Base-by-base conservation (phyloP, 2,113 vertebrate species). In the Nestor notabilis region DNA sequence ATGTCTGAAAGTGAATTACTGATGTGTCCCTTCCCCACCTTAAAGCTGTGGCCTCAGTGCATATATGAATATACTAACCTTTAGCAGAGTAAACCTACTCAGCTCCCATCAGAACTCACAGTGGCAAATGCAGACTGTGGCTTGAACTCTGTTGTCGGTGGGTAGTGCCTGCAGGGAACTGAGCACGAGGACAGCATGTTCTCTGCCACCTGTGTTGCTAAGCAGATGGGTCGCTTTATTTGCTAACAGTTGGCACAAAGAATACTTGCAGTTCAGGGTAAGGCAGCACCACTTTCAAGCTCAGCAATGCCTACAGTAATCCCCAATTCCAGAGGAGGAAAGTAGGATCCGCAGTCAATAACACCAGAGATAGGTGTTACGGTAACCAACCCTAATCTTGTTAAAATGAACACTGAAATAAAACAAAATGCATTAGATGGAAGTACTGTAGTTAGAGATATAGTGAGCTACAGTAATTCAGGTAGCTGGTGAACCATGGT, bases 151-250 rank as follows among this genome's bases (percentile, higher is more conserved):
- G 39, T 28, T 69, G 43, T 65, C 1, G 0, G 65, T 46, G 86
- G 78, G 35, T 17, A 71, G 29, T 10, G 71, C 82, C 87, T 77
- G 60, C 47, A 61, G 90, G 79, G 60, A 96, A 53, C 80, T 0
- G 1, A 78, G 80, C 35, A 17, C 1, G 2, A 56, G 50, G 76
- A 61, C 53, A 49, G 16, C 0, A 3, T 75, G 49, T 41, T 96
- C 76, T 19, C 60, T 7, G 14, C 68, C 87, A 72, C 71, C 72
- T 76, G 44, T 7, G 2, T 58, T 91, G 74, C 91, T 83, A 35
- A 71, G 74, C 83, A 94, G 71, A 95, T 83, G 94, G 46, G 69
- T 50, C 84, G 19, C 47, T 97, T 87, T 80, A 60, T 82, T 92
- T 87, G 65, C 63, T 80, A 63, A 37, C 56, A 74, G 52, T 58